Evolutionary conservation across 2,888 invertebrate genomes (phyloP).

Genomic region (Oegoconia quadripuncta): DNA sequence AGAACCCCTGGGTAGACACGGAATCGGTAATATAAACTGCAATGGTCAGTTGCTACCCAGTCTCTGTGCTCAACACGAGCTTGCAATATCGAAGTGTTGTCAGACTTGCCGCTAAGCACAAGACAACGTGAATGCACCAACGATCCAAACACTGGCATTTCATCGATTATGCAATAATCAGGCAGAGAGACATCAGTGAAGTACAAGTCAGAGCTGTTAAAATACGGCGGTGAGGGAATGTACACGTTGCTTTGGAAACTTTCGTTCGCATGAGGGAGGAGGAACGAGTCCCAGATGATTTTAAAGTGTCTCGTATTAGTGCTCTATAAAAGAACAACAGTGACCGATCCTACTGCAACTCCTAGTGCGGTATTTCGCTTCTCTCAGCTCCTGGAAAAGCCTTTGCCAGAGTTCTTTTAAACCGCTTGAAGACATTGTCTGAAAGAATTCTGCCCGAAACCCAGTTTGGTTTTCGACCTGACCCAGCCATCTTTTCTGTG

Average conservation of each 20-base stretch:
- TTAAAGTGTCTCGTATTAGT: conserved; percentile 10
- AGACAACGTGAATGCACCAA: conserved; percentile 24
- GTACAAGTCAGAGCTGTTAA: neutral
- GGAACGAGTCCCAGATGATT: conserved; percentile 8
- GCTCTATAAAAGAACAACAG: conserved; percentile 6
- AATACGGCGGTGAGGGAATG: neutral
- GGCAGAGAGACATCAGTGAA: conserved; percentile 5
- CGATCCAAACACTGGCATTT: conserved; percentile 25
- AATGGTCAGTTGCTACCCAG: conserved; percentile 12
- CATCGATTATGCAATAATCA: conserved; percentile 20
- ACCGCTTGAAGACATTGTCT: no score
- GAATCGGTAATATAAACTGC: conserved; percentile 17
- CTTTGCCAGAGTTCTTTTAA: no score
- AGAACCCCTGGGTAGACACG: conserved; percentile 18
- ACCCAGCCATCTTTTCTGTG: neutral
- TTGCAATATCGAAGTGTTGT: conserved; percentile 13
- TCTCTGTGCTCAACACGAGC: conserved; percentile 17
- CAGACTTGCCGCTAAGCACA: conserved; percentile 17
- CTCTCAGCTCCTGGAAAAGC: neutral
- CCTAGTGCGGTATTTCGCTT: neutral
- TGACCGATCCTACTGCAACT: neutral
- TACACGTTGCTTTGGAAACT: conserved; percentile 7
- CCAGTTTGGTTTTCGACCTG: neutral
- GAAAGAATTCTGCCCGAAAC: neutral
- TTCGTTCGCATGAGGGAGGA: conserved; percentile 16